phyloP scores from a whole-genome alignment of 2,888 invertebrate species.

The Pedicia rivosa region DNA sequence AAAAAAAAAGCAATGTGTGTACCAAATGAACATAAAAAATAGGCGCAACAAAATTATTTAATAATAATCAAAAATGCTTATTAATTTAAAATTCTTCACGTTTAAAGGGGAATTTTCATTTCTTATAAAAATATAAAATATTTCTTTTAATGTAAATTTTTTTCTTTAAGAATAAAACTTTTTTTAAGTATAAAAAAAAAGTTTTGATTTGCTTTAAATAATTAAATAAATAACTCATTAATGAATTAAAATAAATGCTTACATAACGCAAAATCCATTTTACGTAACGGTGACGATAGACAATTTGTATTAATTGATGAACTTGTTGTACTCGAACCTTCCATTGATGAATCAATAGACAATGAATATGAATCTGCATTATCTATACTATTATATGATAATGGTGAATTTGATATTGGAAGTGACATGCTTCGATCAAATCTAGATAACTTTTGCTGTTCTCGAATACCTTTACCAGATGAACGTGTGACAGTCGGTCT shows the following conservation, averaged over 20 bases:
- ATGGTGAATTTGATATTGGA: constrained; percentile 36
- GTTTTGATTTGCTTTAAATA: no score
- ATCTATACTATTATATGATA: constrained; percentile 22
- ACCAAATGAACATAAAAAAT: no score
- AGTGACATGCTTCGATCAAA: constrained; percentile 56
- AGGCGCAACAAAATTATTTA: no score
- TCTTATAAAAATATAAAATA: no score
- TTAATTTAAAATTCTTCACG: no score
- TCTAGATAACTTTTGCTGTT: constrained; percentile 28
- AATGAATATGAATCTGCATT: constrained; percentile 31
- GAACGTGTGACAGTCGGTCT: constrained; percentile 16
- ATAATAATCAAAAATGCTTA: no score
- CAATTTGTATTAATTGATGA: constrained; percentile 13
- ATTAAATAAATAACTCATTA: constrained; percentile 3
- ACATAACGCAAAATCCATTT: constrained; percentile 78
- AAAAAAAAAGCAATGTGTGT: no score
- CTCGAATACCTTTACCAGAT: constrained; percentile 33
- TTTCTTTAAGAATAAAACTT: no score
- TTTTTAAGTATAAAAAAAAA: no score
- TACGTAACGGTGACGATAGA: constrained; percentile 40
- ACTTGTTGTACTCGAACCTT: constrained; percentile 16
- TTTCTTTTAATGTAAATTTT: no score
- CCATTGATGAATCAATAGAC: constrained; percentile 30
- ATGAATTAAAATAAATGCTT: constrained; percentile 31
- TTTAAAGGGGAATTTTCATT: no score